Percentiles rank a stretch among this genome's conserved stretches.
Conservation (phyloP, 1,140 invertebrate species). For the Ceratina calcarata region DNA sequence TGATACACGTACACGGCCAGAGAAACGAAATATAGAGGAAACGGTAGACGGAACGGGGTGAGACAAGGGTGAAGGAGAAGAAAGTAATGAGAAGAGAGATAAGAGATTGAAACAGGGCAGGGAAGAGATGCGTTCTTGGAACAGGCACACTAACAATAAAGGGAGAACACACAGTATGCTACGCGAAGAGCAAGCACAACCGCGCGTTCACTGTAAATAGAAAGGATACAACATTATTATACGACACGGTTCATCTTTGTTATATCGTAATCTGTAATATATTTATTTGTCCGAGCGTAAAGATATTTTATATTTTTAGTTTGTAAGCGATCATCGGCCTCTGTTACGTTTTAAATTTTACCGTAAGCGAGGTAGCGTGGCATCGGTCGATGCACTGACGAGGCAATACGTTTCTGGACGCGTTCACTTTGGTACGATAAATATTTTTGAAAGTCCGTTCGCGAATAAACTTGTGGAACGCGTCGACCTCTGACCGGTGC, state of each 20-base stretch:
- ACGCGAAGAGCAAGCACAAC: constrained; percentile 44
- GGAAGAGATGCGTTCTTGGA: constrained; percentile 53
- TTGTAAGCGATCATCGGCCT: constrained; percentile 17
- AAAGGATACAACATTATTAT: constrained; percentile 70
- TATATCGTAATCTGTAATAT: constrained; percentile 69
- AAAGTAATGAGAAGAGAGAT: not conserved
- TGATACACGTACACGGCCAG: not conserved
- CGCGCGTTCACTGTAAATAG: constrained; percentile 73
- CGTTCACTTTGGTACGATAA: constrained; percentile 29
- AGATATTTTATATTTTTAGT: constrained; percentile 44
- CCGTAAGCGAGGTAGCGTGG: constrained; percentile 30
- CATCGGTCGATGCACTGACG: constrained; percentile 30
- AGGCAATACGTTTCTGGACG: not conserved
- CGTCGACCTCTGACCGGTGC: constrained; percentile 8
- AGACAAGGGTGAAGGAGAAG: constrained; percentile 10
- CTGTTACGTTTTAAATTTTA: constrained; percentile 50
- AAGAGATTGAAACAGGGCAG: constrained; percentile 15
- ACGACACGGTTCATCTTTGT: constrained; percentile 63
- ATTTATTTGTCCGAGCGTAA: constrained; percentile 62
- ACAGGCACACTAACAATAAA: constrained; percentile 38
- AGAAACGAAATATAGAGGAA: not conserved
- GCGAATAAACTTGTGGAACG: not conserved
- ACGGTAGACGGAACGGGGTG: not conserved
- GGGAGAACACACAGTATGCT: constrained; percentile 32
- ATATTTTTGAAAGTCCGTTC: constrained; percentile 41